phyloP scores from a whole-genome alignment of 2,113 vertebrate genomes.

The Isichthys henryi region DNA sequence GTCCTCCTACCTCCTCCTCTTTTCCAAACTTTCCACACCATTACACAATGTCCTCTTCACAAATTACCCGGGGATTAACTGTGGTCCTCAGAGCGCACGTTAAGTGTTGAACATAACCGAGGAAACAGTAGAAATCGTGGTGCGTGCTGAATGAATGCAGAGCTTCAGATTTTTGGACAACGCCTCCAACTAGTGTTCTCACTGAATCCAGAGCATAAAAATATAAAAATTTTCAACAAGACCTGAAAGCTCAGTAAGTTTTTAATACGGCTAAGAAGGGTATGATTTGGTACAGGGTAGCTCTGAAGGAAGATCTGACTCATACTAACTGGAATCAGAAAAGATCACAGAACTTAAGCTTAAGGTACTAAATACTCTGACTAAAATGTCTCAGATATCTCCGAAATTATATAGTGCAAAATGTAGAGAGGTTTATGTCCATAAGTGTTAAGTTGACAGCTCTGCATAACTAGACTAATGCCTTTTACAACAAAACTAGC shows the following conservation, averaged over 20 bases:
- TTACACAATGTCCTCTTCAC: not conserved
- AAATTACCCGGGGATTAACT: not conserved
- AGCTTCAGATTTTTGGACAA: not conserved
- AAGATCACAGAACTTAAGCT: not conserved
- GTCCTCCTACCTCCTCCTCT: not conserved
- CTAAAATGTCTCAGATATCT: not conserved
- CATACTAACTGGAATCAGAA: not conserved
- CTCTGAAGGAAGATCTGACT: not conserved
- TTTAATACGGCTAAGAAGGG: not conserved
- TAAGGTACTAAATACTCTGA: not conserved
- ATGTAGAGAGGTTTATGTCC: not conserved
- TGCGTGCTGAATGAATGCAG: not conserved
- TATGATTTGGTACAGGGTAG: not conserved
- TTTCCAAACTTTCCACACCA: not conserved
- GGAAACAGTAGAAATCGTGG: not conserved
- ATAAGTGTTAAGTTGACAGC: not conserved
- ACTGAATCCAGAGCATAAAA: not conserved
- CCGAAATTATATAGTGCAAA: not conserved
- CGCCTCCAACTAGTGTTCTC: not conserved
- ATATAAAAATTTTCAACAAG: not conserved
- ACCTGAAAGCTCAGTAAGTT: not conserved
- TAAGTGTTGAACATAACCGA: not conserved
- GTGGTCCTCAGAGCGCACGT: not conserved
- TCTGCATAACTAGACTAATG: not conserved
- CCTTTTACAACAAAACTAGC: not conserved